A percentile compares a stretch with the other conserved stretches of the same genome.
These are phyloP conservation scores for Sander vitreus DNA, from an alignment of 2,113 vertebrate genomes.

Conservation along the genomic window DNA sequence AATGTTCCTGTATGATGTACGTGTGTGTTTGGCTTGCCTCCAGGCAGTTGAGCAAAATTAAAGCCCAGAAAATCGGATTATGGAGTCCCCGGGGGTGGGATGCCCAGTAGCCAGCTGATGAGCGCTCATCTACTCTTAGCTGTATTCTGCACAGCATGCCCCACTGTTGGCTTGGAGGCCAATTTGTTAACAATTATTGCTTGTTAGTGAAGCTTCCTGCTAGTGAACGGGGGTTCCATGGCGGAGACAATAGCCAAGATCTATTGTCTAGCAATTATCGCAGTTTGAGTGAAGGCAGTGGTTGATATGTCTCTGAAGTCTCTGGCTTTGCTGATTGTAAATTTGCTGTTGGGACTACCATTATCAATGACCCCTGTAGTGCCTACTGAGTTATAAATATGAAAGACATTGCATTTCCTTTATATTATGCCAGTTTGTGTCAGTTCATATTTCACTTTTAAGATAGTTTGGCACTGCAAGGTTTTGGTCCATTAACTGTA, in stretches of 20 bases:
- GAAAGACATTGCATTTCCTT: slow-evolving; percentile 7
- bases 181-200: slow-evolving; percentile 94
- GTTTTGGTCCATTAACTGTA: neutral
- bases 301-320: slow-evolving; percentile 60
- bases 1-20: slow-evolving; percentile 69
- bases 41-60: slow-evolving; percentile 87
- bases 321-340: slow-evolving; percentile 64
- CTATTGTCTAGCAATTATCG: slow-evolving; percentile 74
- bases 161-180: slow-evolving; percentile 84
- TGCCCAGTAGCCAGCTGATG: slow-evolving; percentile 87
- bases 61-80: slow-evolving; percentile 92
- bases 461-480: neutral
- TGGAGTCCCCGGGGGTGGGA: slow-evolving; percentile 82
- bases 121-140: slow-evolving; percentile 86
- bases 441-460: neutral
- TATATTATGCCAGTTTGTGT: neutral
- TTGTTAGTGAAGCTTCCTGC: slow-evolving; percentile 89
- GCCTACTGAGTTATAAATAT: slow-evolving; percentile 46
- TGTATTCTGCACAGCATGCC: slow-evolving; percentile 72
- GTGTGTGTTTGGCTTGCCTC: slow-evolving; percentile 82
- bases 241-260: slow-evolving; percentile 60
- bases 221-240: slow-evolving; percentile 56
- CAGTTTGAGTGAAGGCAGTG: slow-evolving; percentile 63
- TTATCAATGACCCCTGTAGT: slow-evolving; percentile 54
- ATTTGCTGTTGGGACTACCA: slow-evolving; percentile 39